Evolutionary conservation across 2,797 vertebrate genomes (phyloP).

Genomic region (Acanthurus tractus): DNA sequence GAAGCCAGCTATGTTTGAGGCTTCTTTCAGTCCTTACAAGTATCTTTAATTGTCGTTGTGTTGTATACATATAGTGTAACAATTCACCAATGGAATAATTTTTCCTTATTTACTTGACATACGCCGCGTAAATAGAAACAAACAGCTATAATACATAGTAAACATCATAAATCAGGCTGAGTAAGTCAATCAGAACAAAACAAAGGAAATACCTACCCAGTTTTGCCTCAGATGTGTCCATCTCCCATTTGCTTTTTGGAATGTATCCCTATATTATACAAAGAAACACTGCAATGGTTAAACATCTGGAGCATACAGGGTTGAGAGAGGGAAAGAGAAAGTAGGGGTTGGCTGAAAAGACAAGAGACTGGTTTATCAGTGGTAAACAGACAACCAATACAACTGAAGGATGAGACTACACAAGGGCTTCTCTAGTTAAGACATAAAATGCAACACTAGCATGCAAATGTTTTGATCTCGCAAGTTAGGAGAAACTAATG

Average conservation of each 20-base stretch:
- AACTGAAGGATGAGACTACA: conserved; percentile 54
- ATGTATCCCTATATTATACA: conserved; percentile 99
- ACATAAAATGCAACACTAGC: conserved; percentile 43
- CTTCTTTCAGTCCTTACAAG: neutral
- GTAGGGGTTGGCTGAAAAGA: conserved; percentile 66
- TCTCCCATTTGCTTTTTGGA: conserved; percentile 99
- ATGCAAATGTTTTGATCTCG: conserved; percentile 63
- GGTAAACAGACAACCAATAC: conserved; percentile 58
- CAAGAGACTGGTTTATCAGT: conserved; percentile 75
- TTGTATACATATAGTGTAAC: neutral
- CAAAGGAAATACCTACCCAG: conserved; percentile 91
- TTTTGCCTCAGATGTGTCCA: conserved; percentile 99
- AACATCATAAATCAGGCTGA: neutral
- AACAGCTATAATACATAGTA: neutral
- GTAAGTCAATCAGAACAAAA: neutral
- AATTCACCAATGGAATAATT: conserved; percentile 8
- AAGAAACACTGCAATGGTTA: conserved; percentile 98
- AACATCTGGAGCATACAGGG: conserved; percentile 71
- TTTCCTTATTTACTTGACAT: neutral
- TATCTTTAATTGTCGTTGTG: neutral
- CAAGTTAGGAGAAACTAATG: conserved; percentile 21
- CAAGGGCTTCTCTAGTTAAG: conserved; percentile 19
- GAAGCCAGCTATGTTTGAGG: neutral
- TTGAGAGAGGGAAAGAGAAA: conserved; percentile 49
- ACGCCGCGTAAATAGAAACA: neutral